Percentiles rank a stretch among this genome's conserved stretches.
Conservation (phyloP, 2,797 vertebrate species). For the Myotis myotis region DNA sequence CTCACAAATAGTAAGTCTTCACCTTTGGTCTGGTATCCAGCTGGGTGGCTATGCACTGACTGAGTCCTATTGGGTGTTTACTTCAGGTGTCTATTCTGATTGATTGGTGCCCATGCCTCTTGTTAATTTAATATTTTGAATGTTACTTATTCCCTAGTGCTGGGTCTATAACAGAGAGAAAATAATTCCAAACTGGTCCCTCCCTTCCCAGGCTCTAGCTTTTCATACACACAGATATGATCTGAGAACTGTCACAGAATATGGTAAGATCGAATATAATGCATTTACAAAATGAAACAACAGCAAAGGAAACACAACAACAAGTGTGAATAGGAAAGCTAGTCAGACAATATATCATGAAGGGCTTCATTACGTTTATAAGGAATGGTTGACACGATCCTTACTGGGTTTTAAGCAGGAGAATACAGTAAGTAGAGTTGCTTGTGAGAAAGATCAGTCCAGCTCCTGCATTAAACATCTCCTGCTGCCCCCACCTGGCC, state of each 20-base stretch:
- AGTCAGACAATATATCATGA: not conserved
- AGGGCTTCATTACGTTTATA: not conserved
- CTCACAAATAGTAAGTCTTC: not conserved
- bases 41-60: not conserved
- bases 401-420: not conserved
- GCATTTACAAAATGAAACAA: not conserved
- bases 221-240: not conserved
- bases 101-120: not conserved
- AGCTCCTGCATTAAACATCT: not conserved
- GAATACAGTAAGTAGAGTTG: not conserved
- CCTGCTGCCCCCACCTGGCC: constrained; percentile 34
- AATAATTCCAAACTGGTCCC: not conserved
- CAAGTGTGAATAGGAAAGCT: not conserved
- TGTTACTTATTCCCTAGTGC: not conserved
- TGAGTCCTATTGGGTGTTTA: not conserved
- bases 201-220: not conserved
- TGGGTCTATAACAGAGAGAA: not conserved
- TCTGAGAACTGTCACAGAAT: not conserved
- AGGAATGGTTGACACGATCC: not conserved
- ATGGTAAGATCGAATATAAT: not conserved
- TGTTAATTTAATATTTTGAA: not conserved
- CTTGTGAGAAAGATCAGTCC: not conserved
- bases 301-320: constrained; percentile 17
- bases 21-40: not conserved
- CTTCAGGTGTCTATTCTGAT: not conserved